A percentile compares a stretch with the other conserved stretches of the same genome.
Evolutionary conservation across 2,113 vertebrate species (phyloP).

Genomic region (Orcinus orca): DNA sequence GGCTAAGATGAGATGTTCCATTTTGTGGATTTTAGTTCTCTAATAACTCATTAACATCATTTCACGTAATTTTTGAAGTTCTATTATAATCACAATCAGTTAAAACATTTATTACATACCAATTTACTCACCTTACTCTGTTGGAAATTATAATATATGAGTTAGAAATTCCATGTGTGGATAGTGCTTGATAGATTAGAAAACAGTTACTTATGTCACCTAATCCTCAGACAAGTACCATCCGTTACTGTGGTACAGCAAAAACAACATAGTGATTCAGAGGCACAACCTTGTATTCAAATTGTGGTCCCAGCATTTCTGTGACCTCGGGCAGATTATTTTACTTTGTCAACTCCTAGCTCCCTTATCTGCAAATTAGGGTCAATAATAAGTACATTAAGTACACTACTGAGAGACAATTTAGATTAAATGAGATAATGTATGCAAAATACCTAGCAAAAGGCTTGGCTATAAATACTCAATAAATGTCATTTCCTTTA

Average conservation of each 20-base stretch:
- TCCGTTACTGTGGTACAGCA: not conserved
- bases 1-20: not conserved
- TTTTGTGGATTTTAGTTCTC: slow-evolving; percentile 7
- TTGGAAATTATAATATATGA: not conserved
- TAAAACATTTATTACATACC: not conserved
- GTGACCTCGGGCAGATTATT: not conserved
- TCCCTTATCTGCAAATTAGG: not conserved
- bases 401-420: not conserved
- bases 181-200: not conserved
- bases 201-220: not conserved
- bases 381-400: not conserved
- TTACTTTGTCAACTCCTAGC: not conserved
- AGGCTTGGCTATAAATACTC: not conserved
- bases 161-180: not conserved
- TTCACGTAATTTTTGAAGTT: slow-evolving; percentile 2
- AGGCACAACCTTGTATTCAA: not conserved
- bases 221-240: not conserved
- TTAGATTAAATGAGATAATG: not conserved
- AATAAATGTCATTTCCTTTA: not conserved
- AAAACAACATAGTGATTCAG: not conserved
- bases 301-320: not conserved
- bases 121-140: not conserved
- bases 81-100: not conserved
- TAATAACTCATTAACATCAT: not conserved
- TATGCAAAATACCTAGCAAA: not conserved